These are phyloP conservation scores for Spodoptera exigua DNA, from an alignment of 2,888 invertebrate species.

Conservation along the genomic window DNA sequence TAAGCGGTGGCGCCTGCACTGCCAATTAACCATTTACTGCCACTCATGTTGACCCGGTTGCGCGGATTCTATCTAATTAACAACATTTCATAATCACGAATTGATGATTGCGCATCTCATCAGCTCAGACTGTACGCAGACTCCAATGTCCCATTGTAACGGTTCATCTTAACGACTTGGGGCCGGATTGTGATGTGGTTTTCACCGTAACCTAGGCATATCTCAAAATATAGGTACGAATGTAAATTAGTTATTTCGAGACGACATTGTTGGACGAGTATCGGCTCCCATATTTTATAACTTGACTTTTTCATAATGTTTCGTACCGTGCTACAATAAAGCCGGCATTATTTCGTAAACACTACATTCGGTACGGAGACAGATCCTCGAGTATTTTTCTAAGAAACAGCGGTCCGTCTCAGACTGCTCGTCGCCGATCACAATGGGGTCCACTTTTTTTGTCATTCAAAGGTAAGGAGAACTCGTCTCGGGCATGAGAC, in stretches of 20 bases:
- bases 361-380: constrained; percentile 57
- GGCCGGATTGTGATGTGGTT: constrained; percentile 33
- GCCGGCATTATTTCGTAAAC: constrained; percentile 33
- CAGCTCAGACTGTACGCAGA: constrained; percentile 16
- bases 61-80: constrained; percentile 62
- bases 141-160: constrained; percentile 41
- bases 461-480: constrained; percentile 73
- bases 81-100: constrained; percentile 47
- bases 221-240: constrained; percentile 9
- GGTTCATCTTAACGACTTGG: constrained; percentile 35
- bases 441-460: constrained; percentile 82
- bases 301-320: constrained; percentile 1
- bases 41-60: constrained; percentile 73
- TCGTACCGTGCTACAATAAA: constrained; percentile 19
- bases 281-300: background rate
- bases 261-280: background rate
- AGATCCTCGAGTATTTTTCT: constrained; percentile 71
- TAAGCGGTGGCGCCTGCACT: constrained; percentile 67
- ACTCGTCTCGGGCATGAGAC: constrained; percentile 76
- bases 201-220: constrained; percentile 39
- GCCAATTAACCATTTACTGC: constrained; percentile 74
- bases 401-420: constrained; percentile 78
- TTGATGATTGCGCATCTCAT: constrained; percentile 40
- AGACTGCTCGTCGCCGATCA: constrained; percentile 87
- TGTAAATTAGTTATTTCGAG: constrained; percentile 16